Evolutionary conservation across 64 coral and sea anemone genomes (phyloP), one percentile per base, ranked within the genome.

Genomic region (Montipora efflorescens): DNA sequence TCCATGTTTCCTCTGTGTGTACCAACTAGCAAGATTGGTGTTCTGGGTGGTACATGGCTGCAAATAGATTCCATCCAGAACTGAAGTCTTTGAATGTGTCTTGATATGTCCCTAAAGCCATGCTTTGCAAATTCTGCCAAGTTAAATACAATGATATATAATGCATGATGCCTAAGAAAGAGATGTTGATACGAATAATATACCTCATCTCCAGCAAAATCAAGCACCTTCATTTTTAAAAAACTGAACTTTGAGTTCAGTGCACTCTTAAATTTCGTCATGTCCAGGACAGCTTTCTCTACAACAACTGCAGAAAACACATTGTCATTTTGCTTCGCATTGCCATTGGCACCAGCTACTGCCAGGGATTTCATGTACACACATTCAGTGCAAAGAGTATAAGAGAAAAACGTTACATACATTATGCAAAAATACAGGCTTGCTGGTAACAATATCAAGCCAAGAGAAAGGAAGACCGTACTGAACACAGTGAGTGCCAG

Each of bases 161-260:
- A 46, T n/a, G 93, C 88, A 13, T 91, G 74, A 14, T 25, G 73
- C 18, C 70, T 91, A 11, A 95, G 52, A 48, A 95, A 95, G 43
- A 95, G 79, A 45, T 95, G 88, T 48, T 91, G 88, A 51, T 95
- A 95, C 9, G 81, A 81, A 48, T 95, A 74, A 62, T 90, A 91
- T 18, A 87, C 93, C 18, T 87, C 59, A 52, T 90, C 88, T 47
- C 93, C 93, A 71, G 81, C 93, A 95, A 95, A 95, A 77, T 95
- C 93, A 14, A 95, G 93, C 8, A 91, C 74, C 58, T 91, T 87
- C 22, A 95, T 64, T 78, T 87, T 95, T 0, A 91, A 8, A 16
- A 74, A 87, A 8, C 12, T n/a, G 18, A 71, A 90, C 62, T 72
- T 84, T 13, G 72, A 10, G 12, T 95, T 13, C 15, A 90, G 75